Evolutionary conservation across 2,113 vertebrate genomes (phyloP).

Genomic region (Heteronetta atricapilla): DNA sequence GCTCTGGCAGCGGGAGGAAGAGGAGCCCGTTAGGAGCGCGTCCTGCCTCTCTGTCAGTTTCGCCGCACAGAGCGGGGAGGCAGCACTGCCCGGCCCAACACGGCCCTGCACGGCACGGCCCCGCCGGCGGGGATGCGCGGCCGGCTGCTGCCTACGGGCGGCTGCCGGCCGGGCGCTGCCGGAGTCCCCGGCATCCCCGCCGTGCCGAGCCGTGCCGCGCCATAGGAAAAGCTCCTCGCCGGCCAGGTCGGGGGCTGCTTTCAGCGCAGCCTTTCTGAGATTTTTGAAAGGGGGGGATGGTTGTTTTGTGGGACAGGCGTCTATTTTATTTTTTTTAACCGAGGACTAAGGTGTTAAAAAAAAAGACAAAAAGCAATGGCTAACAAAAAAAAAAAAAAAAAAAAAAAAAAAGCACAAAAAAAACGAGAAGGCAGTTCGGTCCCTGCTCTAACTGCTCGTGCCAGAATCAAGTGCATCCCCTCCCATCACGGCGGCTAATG

Average conservation of each 20-base stretch:
- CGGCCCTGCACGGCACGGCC: background rate
- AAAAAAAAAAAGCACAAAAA: background rate
- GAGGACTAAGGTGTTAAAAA: no score
- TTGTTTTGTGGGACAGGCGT: background rate
- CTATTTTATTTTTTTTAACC: no score
- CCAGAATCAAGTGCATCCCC: constrained; percentile 14
- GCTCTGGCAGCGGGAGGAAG: background rate
- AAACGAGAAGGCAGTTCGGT: background rate
- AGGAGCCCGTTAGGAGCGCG: constrained; percentile 49
- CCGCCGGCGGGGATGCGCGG: background rate
- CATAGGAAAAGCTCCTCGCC: background rate
- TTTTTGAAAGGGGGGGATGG: background rate
- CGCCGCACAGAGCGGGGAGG: background rate
- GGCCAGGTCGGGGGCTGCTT: background rate
- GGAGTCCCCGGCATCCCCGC: background rate
- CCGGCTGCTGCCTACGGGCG: background rate
- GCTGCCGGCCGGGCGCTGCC: background rate
- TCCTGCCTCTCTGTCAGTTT: background rate
- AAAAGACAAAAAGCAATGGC: background rate
- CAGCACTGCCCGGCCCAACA: background rate
- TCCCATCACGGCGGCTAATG: background rate
- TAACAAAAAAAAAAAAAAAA: no score
- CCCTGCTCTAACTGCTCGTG: background rate
- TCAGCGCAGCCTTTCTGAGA: background rate
- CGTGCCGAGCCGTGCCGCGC: background rate